phyloP scores from a whole-genome alignment of 2,113 vertebrate species.

The Gasterosteus aculeatus region DNA sequence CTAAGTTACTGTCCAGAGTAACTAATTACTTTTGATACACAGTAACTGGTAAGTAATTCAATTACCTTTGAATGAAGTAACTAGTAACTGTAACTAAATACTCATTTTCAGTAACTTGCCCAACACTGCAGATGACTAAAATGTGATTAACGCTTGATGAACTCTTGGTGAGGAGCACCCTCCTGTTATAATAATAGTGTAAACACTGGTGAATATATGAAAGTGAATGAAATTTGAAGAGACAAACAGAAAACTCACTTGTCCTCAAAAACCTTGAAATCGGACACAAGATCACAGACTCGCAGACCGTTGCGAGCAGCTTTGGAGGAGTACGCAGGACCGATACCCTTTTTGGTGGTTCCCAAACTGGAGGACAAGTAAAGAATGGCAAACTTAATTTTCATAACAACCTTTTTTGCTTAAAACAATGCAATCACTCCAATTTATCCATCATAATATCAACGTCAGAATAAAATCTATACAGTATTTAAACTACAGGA shows the following conservation, averaged over 20 bases:
- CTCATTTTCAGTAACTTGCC: no score
- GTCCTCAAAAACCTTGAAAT: slow-evolving; percentile 83
- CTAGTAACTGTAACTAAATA: no score
- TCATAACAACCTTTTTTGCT: background rate
- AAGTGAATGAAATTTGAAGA: no score
- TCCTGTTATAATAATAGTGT: no score
- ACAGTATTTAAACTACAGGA: background rate
- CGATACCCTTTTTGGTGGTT: slow-evolving; percentile 87
- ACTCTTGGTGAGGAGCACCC: no score
- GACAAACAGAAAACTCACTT: slow-evolving; percentile 76
- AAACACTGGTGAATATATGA: no score
- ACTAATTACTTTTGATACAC: no score
- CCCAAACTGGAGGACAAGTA: slow-evolving; percentile 77
- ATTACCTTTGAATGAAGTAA: no score
- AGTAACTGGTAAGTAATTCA: no score
- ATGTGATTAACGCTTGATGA: background rate
- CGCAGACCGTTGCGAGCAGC: slow-evolving; percentile 84
- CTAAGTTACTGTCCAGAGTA: no score
- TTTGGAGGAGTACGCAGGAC: slow-evolving; percentile 87
- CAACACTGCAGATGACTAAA: background rate
- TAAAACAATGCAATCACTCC: rapidly evolving
- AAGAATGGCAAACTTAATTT: background rate
- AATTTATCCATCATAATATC: background rate
- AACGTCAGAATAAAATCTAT: background rate
- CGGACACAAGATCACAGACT: slow-evolving; percentile 84